These are phyloP conservation scores for Yponomeuta sedellus DNA, from an alignment of 2,888 invertebrate genomes.

Conservation along the genomic window DNA sequence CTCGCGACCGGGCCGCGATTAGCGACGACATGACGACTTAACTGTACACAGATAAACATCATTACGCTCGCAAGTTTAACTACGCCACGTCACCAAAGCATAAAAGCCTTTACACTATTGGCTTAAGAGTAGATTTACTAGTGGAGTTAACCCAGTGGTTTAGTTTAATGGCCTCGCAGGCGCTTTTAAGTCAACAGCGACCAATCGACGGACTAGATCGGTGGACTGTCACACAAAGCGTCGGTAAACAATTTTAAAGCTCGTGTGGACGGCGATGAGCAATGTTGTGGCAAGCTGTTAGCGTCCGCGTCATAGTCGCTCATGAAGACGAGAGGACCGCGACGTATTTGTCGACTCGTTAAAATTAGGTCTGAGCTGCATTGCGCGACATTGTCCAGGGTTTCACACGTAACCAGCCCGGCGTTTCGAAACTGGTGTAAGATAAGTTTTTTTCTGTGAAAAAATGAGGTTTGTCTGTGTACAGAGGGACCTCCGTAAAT, in stretches of 20 bases:
- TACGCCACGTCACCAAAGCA: neutral
- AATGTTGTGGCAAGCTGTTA: conserved; percentile 68
- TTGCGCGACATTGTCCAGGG: conserved; percentile 36
- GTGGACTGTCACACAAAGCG: conserved; percentile 44
- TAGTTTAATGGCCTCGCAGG: conserved; percentile 10
- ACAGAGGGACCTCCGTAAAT: neutral
- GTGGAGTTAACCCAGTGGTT: neutral
- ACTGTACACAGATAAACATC: conserved; percentile 59
- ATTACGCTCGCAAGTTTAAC: conserved; percentile 47
- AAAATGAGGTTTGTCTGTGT: neutral
- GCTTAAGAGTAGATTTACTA: conserved; percentile 20
- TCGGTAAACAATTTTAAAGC: conserved; percentile 72
- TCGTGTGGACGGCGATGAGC: conserved; percentile 57
- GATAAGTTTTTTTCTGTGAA: conserved; percentile 3
- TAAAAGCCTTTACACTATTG: conserved; percentile 18
- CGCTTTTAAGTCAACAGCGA: conserved; percentile 48
- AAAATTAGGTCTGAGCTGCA: conserved; percentile 52
- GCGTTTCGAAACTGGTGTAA: conserved; percentile 8
- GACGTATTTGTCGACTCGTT: conserved; percentile 50
- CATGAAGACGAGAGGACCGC: conserved; percentile 39
- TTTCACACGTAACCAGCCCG: conserved; percentile 14
- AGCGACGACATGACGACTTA: conserved; percentile 67
- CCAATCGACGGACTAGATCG: conserved; percentile 61
- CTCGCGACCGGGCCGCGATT: conserved; percentile 62
- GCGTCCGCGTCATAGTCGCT: conserved; percentile 64